Conservation (phyloP, 2,888 invertebrate species). For the Polydrusus cervinus region DNA sequence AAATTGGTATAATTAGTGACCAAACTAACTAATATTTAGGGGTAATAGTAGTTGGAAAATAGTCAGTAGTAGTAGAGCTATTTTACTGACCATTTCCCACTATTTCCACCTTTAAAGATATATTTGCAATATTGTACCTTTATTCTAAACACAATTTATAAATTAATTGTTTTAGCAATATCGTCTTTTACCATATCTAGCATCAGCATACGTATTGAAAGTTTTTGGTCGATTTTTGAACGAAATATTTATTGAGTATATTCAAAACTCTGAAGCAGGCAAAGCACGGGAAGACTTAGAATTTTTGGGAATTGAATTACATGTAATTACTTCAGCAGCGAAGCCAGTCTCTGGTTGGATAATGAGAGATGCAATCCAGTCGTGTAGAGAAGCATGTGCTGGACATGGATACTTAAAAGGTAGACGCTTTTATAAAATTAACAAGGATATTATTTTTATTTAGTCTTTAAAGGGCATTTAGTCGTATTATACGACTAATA, state of each 20-base stretch:
- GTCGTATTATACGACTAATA: too few species aligned
- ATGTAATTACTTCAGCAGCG: slow-evolving; percentile 85
- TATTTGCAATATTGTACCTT: too few species aligned
- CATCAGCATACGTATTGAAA: slow-evolving; percentile 77
- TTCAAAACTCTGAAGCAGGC: slow-evolving; percentile 58
- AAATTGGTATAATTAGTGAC: too few species aligned
- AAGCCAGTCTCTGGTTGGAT: slow-evolving; percentile 92
- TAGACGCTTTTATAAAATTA: slow-evolving; percentile 64
- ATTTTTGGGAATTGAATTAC: slow-evolving; percentile 79
- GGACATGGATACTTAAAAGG: slow-evolving; percentile 93
- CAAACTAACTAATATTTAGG: too few species aligned
- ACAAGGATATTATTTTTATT: too few species aligned
- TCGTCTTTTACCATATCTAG: slow-evolving; percentile 75
- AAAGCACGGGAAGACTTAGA: slow-evolving; percentile 63
- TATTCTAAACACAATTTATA: too few species aligned
- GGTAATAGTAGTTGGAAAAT: too few species aligned
- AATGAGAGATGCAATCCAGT: slow-evolving; percentile 90
- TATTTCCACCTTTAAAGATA: too few species aligned
- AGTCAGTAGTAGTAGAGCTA: too few species aligned
- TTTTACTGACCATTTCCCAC: too few species aligned
- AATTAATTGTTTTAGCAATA: slow-evolving; percentile 42
- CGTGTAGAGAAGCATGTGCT: slow-evolving; percentile 94
- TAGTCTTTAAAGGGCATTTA: too few species aligned
- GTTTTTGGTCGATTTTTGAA: slow-evolving; percentile 78
- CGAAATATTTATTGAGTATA: slow-evolving; percentile 58